Percentiles rank a stretch among this genome's conserved stretches.
phyloP scores from a whole-genome alignment of 2,888 invertebrate species.

The Ormyrus labotus region DNA sequence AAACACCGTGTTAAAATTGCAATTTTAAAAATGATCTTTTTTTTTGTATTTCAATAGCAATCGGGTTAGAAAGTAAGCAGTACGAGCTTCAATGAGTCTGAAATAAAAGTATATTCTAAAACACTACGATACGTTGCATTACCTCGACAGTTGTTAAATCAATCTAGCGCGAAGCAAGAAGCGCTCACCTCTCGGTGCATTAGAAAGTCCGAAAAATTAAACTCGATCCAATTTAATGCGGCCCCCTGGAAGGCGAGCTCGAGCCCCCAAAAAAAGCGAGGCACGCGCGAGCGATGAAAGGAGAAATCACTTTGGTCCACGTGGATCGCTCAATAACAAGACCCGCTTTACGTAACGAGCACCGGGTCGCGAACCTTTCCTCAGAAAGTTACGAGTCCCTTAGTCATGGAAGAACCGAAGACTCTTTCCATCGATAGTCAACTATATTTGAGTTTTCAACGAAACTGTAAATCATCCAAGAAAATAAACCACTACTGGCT shows the following conservation, averaged over 20 bases:
- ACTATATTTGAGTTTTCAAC: slow-evolving; percentile 8
- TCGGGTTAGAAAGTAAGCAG: no score
- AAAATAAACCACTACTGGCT: slow-evolving; percentile 66
- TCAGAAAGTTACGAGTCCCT: no score
- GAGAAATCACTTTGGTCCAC: slow-evolving; percentile 7
- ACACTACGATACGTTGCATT: neutral
- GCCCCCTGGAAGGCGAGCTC: neutral
- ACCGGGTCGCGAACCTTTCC: neutral
- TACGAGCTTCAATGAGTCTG: no score
- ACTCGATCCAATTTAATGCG: slow-evolving; percentile 5
- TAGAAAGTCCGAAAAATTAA: neutral
- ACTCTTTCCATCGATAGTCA: no score
- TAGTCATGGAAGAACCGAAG: no score
- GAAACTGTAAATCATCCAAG: slow-evolving; percentile 71
- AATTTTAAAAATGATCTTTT: no score
- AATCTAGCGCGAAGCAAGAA: slow-evolving; percentile 8
- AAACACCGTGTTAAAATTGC: no score
- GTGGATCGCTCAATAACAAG: slow-evolving; percentile 1
- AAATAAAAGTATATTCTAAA: no score
- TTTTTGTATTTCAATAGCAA: no score
- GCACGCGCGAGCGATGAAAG: neutral
- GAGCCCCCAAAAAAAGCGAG: neutral
- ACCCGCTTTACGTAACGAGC: neutral
- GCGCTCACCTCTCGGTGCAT: neutral
- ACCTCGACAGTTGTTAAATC: neutral